A percentile compares a stretch with the other conserved stretches of the same genome.
phyloP scores from a whole-genome alignment of 2,113 vertebrate genomes.

The Zosterops hypoxanthus region DNA sequence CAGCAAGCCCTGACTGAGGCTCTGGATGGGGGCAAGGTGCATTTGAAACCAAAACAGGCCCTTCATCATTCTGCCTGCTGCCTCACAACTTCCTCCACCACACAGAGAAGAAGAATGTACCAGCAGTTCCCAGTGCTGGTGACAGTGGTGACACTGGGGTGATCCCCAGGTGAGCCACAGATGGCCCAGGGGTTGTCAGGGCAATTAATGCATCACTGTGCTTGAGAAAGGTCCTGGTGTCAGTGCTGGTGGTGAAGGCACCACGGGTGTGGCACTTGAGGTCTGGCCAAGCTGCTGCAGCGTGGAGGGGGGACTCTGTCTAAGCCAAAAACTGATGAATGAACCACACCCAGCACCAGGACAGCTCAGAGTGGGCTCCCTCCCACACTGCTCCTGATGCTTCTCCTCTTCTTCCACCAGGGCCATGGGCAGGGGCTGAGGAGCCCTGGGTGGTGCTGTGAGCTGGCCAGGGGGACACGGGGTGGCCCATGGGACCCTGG shows the following conservation, averaged over 20 bases:
- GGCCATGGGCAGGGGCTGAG: neutral
- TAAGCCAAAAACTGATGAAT: neutral
- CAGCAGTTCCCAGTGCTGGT: rapidly evolving
- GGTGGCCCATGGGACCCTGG: neutral
- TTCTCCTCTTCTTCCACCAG: neutral
- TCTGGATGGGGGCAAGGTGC: neutral
- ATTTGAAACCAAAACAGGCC: neutral
- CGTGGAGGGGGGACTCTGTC: neutral
- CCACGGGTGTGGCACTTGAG: rapidly evolving
- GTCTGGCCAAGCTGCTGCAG: neutral
- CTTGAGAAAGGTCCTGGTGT: rapidly evolving
- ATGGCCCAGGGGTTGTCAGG: neutral
- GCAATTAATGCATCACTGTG: neutral
- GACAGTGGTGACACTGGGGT: neutral
- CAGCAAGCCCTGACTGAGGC: neutral
- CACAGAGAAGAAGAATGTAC: rapidly evolving
- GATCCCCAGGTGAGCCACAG: neutral
- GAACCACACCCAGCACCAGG: neutral
- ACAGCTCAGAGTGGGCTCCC: neutral
- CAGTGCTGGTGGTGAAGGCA: neutral
- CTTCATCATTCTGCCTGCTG: neutral
- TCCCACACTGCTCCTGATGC: neutral
- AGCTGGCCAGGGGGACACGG: rapidly evolving
- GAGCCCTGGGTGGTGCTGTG: neutral
- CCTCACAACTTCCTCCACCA: neutral